Evolutionary conservation across 1,140 invertebrate genomes (phyloP).

Genomic region (Acromyrmex echinatior): DNA sequence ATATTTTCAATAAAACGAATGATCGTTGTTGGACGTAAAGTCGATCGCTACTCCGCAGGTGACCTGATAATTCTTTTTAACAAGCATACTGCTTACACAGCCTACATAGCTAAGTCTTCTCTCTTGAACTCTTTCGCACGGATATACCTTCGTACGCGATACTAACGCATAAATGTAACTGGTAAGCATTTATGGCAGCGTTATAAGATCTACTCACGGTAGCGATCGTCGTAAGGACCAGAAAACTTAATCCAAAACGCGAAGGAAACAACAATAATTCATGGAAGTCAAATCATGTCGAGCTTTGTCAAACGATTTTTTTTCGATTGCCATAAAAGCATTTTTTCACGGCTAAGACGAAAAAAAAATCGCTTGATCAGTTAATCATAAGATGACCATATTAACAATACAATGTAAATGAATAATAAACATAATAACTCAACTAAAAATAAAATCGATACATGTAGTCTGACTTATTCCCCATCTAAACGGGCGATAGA

Average conservation of each 20-base stretch:
- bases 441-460: slow-evolving; percentile 63
- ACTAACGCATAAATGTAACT: slow-evolving; percentile 44
- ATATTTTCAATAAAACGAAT: not conserved
- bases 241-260: slow-evolving; percentile 68
- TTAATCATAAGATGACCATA: slow-evolving; percentile 28
- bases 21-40: slow-evolving; percentile 44
- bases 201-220: slow-evolving; percentile 68
- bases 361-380: slow-evolving; percentile 36
- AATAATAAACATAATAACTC: slow-evolving; percentile 67
- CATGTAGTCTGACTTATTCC: slow-evolving; percentile 31
- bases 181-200: slow-evolving; percentile 78
- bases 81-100: slow-evolving; percentile 64
- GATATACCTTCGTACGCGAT: slow-evolving; percentile 52
- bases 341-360: not conserved
- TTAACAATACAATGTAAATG: slow-evolving; percentile 69
- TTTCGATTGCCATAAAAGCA: not conserved
- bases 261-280: slow-evolving; percentile 68
- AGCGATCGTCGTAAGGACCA: slow-evolving; percentile 72
- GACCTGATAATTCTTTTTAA: slow-evolving; percentile 41
- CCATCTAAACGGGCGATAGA: slow-evolving; percentile 41
- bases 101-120: slow-evolving; percentile 44
- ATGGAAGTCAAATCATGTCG: slow-evolving; percentile 18
- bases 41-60: slow-evolving; percentile 45
- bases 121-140: not conserved
- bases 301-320: slow-evolving; percentile 1